Evolutionary conservation across 2,113 vertebrate genomes (phyloP), one percentile per base, ranked within the genome.

Genomic region (Tragelaphus imberbis): DNA sequence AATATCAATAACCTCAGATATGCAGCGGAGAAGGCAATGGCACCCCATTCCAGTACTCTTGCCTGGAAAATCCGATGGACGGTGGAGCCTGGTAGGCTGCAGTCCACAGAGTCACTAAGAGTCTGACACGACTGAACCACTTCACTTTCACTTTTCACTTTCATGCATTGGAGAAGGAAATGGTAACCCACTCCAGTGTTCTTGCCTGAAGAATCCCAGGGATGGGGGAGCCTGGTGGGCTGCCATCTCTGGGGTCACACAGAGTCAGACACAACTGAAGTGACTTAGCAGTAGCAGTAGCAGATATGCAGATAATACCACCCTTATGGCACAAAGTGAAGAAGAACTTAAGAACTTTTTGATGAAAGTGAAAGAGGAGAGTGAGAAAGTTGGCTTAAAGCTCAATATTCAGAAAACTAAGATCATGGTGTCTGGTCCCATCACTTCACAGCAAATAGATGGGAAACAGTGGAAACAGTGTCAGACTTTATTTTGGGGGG

Each of bases 111-210:
- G 56, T 25, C 56, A 58, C 21, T 58, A 58, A 58, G 56, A 56
- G 56, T 58, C 56, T 0, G 21, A 58, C 56, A 58, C 1, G 1
- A 58, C 8, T 7, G 5, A 56, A 1, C 2, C 6, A 56, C 55
- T 56, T 56, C 55, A 56, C 55, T 56, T 56, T 56, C 5, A 56
- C 55, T 56, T 56, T 56, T 56, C 55, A 55, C 53, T 55, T 55
- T 55, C 53, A 55, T 56, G 55, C 55, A 56, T 8, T 21, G 19
- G 17, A 56, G 55, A 56, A 56, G 2, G 55, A 56, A 56, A 56
- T 56, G 55, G 7, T 19, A 56, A 56, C 55, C 19, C 19, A 56
- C 55, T 56, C 6, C 7, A 56, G 55, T 21, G 55, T 56, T 56
- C 55, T 56, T 21, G 19, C 55, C 19, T 56, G 19, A 19, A 56